A percentile compares a stretch with the other conserved stretches of the same genome.
Conservation (phyloP, 2,797 vertebrate genomes). For the Acanthurus lineatus region DNA sequence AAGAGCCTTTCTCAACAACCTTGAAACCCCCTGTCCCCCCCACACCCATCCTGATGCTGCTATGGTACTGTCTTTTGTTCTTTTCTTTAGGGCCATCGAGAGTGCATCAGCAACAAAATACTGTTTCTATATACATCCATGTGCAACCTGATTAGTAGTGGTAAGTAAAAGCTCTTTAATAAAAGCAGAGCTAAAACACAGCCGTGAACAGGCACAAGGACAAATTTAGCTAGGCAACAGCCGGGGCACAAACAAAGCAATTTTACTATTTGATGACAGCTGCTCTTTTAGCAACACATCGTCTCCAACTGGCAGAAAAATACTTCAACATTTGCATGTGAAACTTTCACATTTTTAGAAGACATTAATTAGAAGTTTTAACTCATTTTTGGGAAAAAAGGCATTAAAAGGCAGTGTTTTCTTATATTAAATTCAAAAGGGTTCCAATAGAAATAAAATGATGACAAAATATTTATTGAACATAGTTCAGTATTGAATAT, state of each 20-base stretch:
- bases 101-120: conserved; percentile 65
- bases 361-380: conserved; percentile 28
- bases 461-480: neutral
- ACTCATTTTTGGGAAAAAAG: conserved; percentile 19
- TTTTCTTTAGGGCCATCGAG: conserved; percentile 35
- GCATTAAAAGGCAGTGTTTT: neutral
- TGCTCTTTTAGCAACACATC: conserved; percentile 12
- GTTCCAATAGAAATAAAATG: conserved; percentile 11
- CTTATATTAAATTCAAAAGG: conserved; percentile 12
- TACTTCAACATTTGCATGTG: conserved; percentile 56
- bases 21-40: conserved; percentile 3
- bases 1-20: conserved; percentile 43
- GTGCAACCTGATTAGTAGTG: conserved; percentile 54
- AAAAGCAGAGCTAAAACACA: conserved; percentile 47
- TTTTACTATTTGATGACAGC: conserved; percentile 12
- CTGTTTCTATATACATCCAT: conserved; percentile 65
- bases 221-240: conserved; percentile 40
- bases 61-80: conserved; percentile 34
- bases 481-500: neutral
- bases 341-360: conserved; percentile 47
- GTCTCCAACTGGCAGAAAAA: conserved; percentile 15
- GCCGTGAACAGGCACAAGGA: conserved; percentile 66
- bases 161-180: conserved; percentile 35
- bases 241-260: conserved; percentile 40
- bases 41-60: neutral